Evolutionary conservation across 2,797 vertebrate species (phyloP).

Genomic region (Pseudochromis fuscus): DNA sequence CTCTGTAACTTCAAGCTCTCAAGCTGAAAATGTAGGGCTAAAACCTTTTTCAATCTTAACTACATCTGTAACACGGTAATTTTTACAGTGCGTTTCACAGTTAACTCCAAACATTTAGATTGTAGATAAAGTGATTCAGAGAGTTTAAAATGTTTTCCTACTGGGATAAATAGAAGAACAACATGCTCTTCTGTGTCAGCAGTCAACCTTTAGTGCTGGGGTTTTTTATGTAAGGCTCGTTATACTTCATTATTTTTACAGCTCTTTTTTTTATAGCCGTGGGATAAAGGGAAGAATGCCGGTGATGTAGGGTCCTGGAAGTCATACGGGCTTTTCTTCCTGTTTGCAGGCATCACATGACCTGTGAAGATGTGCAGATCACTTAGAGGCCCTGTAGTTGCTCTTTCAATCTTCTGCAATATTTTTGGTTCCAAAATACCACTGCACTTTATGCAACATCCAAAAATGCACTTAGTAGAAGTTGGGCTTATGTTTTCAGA

Average conservation of each 20-base stretch:
- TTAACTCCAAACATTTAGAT: background rate
- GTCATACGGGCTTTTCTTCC: conserved; percentile 32
- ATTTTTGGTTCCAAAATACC: conserved; percentile 21
- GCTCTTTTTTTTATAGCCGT: conserved; percentile 69
- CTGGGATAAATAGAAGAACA: conserved; percentile 13
- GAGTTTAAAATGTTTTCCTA: conserved; percentile 10
- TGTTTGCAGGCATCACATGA: conserved; percentile 39
- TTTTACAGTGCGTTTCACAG: background rate
- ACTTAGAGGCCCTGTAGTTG: background rate
- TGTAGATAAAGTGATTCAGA: background rate
- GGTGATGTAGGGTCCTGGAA: conserved; percentile 32
- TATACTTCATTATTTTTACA: conserved; percentile 60
- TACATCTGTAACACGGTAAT: background rate
- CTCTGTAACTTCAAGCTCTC: background rate
- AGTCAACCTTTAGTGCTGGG: conserved; percentile 40
- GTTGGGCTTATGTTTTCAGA: too few relatives aligned
- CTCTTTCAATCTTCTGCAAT: conserved; percentile 13
- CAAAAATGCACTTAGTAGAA: background rate
- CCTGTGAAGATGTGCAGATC: conserved; percentile 14
- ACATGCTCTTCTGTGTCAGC: conserved; percentile 20
- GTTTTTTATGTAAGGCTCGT: conserved; percentile 42
- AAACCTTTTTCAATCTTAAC: background rate
- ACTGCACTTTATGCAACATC: conserved; percentile 27
- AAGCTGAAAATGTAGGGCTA: background rate
- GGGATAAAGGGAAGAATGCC: conserved; percentile 47